phyloP scores from a whole-genome alignment of 2,888 invertebrate species.

The Macaria notata region DNA sequence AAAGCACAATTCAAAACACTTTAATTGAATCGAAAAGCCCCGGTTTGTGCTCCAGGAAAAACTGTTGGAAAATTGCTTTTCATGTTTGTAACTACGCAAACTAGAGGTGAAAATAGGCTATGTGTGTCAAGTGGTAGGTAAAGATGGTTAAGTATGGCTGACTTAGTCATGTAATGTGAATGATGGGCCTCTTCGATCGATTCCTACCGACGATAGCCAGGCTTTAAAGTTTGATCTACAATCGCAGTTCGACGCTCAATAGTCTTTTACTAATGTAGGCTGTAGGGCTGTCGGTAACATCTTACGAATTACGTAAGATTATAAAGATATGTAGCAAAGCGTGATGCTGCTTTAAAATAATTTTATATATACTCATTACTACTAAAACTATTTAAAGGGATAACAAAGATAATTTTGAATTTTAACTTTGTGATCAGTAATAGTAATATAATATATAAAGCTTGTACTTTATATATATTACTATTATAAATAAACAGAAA shows the following conservation, averaged over 20 bases:
- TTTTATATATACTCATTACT: too few species aligned
- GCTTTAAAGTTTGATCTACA: constrained; percentile 39
- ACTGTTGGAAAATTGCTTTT: constrained; percentile 2
- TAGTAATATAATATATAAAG: too few species aligned
- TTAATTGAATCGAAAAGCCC: constrained; percentile 4
- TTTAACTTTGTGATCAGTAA: too few species aligned
- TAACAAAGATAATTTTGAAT: too few species aligned
- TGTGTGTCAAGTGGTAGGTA: neutral
- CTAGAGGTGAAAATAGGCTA: neutral
- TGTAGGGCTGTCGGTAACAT: constrained; percentile 8
- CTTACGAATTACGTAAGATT: too few species aligned
- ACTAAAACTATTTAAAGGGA: too few species aligned
- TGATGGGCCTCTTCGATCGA: constrained; percentile 32
- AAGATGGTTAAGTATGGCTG: too few species aligned
- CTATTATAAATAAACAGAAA: too few species aligned
- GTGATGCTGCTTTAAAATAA: too few species aligned
- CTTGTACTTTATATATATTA: too few species aligned
- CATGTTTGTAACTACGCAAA: constrained; percentile 1
- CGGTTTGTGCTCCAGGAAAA: neutral
- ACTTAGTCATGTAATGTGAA: constrained; percentile 3
- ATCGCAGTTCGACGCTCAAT: constrained; percentile 27
- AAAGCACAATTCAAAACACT: constrained; percentile 1
- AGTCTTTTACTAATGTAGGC: constrained; percentile 10
- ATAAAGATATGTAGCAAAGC: too few species aligned
- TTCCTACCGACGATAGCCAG: constrained; percentile 40